These are phyloP conservation scores for Drosophila formosana DNA, from an alignment of 2,888 invertebrate genomes.

Conservation along the genomic window DNA sequence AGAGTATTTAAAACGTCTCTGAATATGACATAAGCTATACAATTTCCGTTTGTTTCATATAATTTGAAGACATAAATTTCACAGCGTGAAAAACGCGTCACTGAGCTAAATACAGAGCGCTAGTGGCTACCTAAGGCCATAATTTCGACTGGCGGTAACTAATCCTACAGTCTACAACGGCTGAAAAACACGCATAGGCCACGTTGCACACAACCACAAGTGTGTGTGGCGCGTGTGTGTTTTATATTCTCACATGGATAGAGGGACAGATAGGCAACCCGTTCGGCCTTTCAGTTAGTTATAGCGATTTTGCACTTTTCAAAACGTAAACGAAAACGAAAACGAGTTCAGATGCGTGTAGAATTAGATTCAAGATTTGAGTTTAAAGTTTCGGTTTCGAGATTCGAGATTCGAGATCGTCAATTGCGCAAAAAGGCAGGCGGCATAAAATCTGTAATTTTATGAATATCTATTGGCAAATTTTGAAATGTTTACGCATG, in stretches of 20 bases:
- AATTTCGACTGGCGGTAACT: conserved; percentile 27
- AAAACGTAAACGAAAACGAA: conserved; percentile 70
- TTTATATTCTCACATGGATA: conserved; percentile 8
- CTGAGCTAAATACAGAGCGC: conserved; percentile 14
- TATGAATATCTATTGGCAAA: conserved; percentile 70
- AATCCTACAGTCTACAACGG: conserved; percentile 49
- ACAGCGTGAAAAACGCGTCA: conserved; percentile 34
- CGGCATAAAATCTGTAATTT: conserved; percentile 67
- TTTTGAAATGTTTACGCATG: conserved; percentile 75
- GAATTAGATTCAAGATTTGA: conserved; percentile 58
- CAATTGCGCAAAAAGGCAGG: conserved; percentile 60
- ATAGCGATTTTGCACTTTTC: conserved; percentile 62
- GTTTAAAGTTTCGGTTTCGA: conserved; percentile 1
- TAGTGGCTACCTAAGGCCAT: conserved; percentile 53
- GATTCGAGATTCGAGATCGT: conserved; percentile 51
- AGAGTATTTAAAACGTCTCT: conserved; percentile 20
- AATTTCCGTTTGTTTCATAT: conserved; percentile 19
- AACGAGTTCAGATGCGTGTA: conserved; percentile 69
- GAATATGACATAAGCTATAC: conserved; percentile 18
- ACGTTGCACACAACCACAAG: conserved; percentile 36
- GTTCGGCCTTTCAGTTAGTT: conserved; percentile 71
- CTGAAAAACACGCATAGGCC: conserved; percentile 68
- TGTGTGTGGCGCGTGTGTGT: neutral
- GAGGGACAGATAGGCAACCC: conserved; percentile 43
- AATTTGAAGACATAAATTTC: conserved; percentile 26